Evolutionary conservation across 2,113 vertebrate species (phyloP).

Genomic region (Platycercus adscitus): DNA sequence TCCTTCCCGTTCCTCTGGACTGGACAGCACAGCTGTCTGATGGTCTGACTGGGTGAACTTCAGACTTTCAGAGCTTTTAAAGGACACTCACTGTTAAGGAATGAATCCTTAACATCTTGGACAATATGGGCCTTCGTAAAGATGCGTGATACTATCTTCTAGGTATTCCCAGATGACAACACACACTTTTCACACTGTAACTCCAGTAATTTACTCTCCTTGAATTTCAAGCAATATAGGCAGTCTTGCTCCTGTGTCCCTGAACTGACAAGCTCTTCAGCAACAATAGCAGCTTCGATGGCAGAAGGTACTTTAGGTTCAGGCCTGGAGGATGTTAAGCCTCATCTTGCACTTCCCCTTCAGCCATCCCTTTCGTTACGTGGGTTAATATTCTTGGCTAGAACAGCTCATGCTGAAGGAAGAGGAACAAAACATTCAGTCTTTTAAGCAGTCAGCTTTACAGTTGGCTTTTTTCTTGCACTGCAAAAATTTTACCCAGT

Average conservation of each 20-base stretch:
- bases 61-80: neutral
- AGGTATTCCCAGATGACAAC: neutral
- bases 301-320: constrained; percentile 15
- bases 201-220: neutral
- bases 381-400: constrained; percentile 24
- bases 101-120: neutral
- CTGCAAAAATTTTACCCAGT: neutral
- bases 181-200: neutral
- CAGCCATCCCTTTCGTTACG: constrained; percentile 47
- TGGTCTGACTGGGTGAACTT: neutral
- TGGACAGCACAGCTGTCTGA: neutral
- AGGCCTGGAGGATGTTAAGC: constrained; percentile 49
- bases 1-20: neutral
- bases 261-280: neutral
- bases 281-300: constrained; percentile 21
- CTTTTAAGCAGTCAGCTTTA: neutral
- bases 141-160: neutral
- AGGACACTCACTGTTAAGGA: neutral
- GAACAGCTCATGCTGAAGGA: constrained; percentile 19
- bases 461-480: neutral
- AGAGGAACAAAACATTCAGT: constrained; percentile 41
- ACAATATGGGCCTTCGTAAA: neutral
- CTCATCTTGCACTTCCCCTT: constrained; percentile 62
- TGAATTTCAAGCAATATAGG: neutral
- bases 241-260: neutral